Base-by-base conservation (phyloP, 2,113 vertebrate genomes). In the Oreochromis spilurus region DNA sequence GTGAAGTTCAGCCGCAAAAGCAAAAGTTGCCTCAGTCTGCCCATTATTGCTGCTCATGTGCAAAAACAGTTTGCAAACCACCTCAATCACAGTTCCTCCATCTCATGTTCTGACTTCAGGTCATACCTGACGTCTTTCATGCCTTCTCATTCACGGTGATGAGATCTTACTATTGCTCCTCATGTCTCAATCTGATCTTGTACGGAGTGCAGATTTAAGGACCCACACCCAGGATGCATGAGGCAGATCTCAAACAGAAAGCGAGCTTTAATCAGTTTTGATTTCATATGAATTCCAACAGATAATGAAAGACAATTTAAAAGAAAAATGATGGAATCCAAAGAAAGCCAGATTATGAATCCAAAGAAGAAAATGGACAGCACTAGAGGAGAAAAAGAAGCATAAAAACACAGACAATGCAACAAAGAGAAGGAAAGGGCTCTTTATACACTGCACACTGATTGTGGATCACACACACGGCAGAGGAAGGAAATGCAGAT, bases 101-200 rank as follows among this genome's bases (percentile, higher is more conserved):
- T 17, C 21, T 45, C 13, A 26, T 70, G 38, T 4, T 43, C 0
- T 43, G 12, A 43, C 12, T 24, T 26, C 5, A 43, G 1, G 7
- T 43, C 36, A 70, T 70, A 43, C 13, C n/a, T 6, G 65, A 43
- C 38, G 14, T 38, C 0, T 70, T 43, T 70, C 12, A 70, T 24
- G 5, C n/a, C 21, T 45, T 16, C 36, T 43, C 36, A 43, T 2
- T 3, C 3, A 21, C 0, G 2, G 7, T 67, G 62, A 13, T 9
- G 0, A 9, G 38, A 45, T 72, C 38, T 45, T 72, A 72, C 40
- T 45, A 10, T 16, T 26, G 21, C 8, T 72, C 38, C 5, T 72
- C 21, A 4, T 21, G 36, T 40, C 13, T 10, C 21, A 72, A 2
- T 72, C 67, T 72, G 38, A 24, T 7, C 9, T 45, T 48, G 8